phyloP scores from a whole-genome alignment of 2,888 invertebrate genomes.

The Scelioninae gen. 1 region DNA sequence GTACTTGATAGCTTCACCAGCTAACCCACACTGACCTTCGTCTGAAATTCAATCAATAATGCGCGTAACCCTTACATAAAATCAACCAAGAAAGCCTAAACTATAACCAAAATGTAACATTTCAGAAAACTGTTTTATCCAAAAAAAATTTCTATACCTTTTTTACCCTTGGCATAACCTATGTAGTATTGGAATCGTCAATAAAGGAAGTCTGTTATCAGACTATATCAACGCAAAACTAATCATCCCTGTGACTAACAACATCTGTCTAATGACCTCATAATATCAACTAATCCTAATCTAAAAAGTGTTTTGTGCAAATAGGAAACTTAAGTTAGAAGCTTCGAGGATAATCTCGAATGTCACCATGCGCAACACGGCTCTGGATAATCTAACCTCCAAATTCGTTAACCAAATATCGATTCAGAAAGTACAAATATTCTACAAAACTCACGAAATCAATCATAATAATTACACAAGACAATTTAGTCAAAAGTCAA shows the following conservation, averaged over 20 bases:
- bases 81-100: constrained; percentile 41
- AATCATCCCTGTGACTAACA: not conserved
- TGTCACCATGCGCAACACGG: constrained; percentile 46
- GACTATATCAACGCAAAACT: not conserved
- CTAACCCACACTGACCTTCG: constrained; percentile 37
- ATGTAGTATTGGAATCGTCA: not conserved
- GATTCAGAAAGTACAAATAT: constrained; percentile 28
- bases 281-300: not conserved
- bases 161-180: not conserved
- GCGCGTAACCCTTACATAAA: constrained; percentile 43
- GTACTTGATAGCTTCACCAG: constrained; percentile 27
- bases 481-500: constrained; percentile 1
- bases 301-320: not conserved
- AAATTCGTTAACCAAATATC: constrained; percentile 40
- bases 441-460: constrained; percentile 30
- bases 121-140: not conserved
- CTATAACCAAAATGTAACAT: constrained; percentile 1
- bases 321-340: constrained; percentile 8
- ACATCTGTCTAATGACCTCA: constrained; percentile 13
- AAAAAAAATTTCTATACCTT: not conserved
- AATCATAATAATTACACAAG: constrained; percentile 1
- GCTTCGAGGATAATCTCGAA: constrained; percentile 13
- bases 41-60: constrained; percentile 55
- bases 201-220: not conserved
- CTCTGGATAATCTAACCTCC: constrained; percentile 43